Evolutionary conservation across 2,113 vertebrate species (phyloP), one percentile per base, ranked within the genome.

Genomic region (Amblyopsis rosae): DNA sequence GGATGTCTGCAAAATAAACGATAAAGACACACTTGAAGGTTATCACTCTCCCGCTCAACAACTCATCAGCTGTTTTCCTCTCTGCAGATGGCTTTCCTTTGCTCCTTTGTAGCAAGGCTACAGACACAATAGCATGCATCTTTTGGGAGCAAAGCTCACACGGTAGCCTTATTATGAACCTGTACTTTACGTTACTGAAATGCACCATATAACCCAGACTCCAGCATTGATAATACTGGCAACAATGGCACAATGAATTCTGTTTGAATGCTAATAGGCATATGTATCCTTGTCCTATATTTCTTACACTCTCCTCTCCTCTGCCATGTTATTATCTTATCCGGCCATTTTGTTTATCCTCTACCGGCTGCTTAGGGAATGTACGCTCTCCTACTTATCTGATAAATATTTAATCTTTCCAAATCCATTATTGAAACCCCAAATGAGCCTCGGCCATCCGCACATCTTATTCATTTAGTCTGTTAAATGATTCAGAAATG

Each of bases 341-440:
- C 78, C 73, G 59, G 35, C 49, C 64, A 15, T 78, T 79, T 84
- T 88, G 80, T 91, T 90, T 89, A 76, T 89, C 74, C 65, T 84
- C 64, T 70, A 62, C 59, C 79, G 63, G 58, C 74, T 70, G 70
- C 62, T 72, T 67, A 67, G 48, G 62, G 58, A 82, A 80, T 82
- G 67, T 79, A 63, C 73, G 82, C 57, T 58, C 75, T 48, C 70
- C 72, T 67, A 15, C 79, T 84, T 69, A 66, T 59, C 69, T 49
- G 60, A 76, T 92, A 82, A 92, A 92, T 91, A 90, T 92, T 93
- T 85, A 13, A 89, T 82, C 74, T 75, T 84, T 87, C 65, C 59
- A 9, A 85, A 92, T 92, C 68, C 80, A 92, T 93, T 90, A 92
- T 92, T 90, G 82, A 92, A 88, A 84, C 75, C 77, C 69, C 82